Conservation (phyloP, 2,113 vertebrate species). For the Lophius piscatorius region DNA sequence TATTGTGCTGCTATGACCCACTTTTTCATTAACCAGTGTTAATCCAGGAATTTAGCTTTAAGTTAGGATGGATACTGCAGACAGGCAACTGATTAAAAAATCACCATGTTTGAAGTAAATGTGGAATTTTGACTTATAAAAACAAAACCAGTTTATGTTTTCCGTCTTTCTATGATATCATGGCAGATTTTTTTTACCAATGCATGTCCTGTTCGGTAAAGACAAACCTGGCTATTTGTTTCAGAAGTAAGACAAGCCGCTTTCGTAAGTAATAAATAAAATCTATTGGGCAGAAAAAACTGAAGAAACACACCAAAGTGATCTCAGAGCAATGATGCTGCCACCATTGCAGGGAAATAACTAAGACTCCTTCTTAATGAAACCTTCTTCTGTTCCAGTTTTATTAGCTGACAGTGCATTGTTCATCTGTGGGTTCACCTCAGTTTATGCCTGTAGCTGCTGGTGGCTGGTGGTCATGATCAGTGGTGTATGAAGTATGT, state of each 20-base stretch:
- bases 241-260: too few relatives aligned
- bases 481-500: too few relatives aligned
- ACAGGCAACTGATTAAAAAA: not conserved
- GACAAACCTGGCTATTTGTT: too few relatives aligned
- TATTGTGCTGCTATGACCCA: slow-evolving; percentile 60
- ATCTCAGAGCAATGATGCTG: too few relatives aligned
- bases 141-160: too few relatives aligned
- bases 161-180: too few relatives aligned
- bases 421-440: slow-evolving; percentile 16
- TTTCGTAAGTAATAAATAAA: too few relatives aligned
- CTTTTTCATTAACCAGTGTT: slow-evolving; percentile 53
- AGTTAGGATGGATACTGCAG: slow-evolving; percentile 34
- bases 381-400: slow-evolving; percentile 10
- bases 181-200: too few relatives aligned
- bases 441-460: slow-evolving; percentile 15
- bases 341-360: slow-evolving; percentile 11
- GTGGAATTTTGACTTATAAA: too few relatives aligned
- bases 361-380: not conserved
- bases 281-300: too few relatives aligned
- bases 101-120: too few relatives aligned
- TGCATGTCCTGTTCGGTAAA: too few relatives aligned
- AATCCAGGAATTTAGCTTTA: slow-evolving; percentile 49
- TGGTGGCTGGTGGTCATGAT: slow-evolving; percentile 18
- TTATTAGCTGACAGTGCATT: slow-evolving; percentile 8
- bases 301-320: not conserved